Evolutionary conservation across 1,140 invertebrate genomes (phyloP), one percentile per base, ranked within the genome.

Genomic region (Pseudomyrmex dendroicus): DNA sequence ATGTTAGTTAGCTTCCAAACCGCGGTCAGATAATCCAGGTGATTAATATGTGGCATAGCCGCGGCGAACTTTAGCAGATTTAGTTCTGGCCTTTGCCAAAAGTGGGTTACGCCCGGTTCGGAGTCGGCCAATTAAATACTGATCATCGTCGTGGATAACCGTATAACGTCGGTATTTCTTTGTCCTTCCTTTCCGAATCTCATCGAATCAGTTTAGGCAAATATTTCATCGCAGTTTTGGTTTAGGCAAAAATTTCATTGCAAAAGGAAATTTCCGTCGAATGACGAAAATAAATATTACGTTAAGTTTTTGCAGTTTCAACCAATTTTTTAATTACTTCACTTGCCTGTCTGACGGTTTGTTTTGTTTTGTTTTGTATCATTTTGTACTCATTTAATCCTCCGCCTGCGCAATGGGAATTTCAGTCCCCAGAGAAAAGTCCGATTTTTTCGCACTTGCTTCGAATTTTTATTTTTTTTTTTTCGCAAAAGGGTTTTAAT

Each of bases 71-170:
- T 1, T 22, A 46, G 17, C n/a, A 54, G 64, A 80, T 63, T 82
- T 72, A 63, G 70, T 82, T 68, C 54, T 63, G 61, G 70, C 62
- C 70, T 82, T 82, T 74, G 25, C 68, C 46, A 82, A 74, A 82
- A 74, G 25, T 74, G 48, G 70, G 46, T 52, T 22, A 35, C 2
- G 20, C n/a, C 46, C 20, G 48, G 13, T 74, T 82, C 62, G 46
- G 70, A 20, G 35, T 54, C 57, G 13, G 35, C 57, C 57, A 77
- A 77, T 77, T 77, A 77, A 68, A 67, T 35, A 35, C 63, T 46
- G 35, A 67, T 64, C 50, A 25, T 13, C 62, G 1, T 46, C 17
- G 59, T 35, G 35, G 35, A n/a, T n/a, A 20, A 22, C 66, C 22
- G 54, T 44, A 25, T 7, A 12, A 20, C 50, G 54, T 68, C 9